Conservation (phyloP, 1,140 invertebrate species). For the Cecropterus lyciades region DNA sequence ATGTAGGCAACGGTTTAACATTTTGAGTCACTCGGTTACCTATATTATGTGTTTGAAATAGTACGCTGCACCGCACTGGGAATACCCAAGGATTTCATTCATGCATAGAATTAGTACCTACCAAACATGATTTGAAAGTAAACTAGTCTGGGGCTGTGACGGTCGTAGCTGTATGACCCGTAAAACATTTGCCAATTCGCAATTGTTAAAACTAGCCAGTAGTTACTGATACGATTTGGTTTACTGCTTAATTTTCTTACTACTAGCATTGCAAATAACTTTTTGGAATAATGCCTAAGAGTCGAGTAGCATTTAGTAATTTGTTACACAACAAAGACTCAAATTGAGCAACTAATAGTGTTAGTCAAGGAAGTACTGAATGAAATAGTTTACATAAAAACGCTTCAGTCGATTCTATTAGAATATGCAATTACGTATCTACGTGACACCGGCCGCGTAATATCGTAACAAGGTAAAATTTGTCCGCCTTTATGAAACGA, state of each 20-base stretch:
- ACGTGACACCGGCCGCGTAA: constrained; percentile 27
- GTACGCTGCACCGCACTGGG: constrained; percentile 45
- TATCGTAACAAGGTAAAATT: constrained; percentile 21
- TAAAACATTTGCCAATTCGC: constrained; percentile 2
- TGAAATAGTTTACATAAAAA: constrained; percentile 20
- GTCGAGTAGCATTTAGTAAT: not conserved
- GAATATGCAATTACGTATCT: constrained; percentile 10
- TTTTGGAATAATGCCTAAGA: not conserved
- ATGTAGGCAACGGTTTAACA: not conserved
- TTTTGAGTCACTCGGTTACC: constrained; percentile 1
- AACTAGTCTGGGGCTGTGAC: constrained; percentile 57
- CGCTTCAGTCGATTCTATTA: not conserved
- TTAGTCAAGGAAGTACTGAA: constrained; percentile 25
- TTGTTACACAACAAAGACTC: constrained; percentile 4
- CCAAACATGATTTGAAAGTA: constrained; percentile 54
- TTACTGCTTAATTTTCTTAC: not conserved
- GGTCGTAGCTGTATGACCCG: constrained; percentile 15
- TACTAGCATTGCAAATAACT: not conserved
- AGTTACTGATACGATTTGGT: not conserved
- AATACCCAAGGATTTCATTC: constrained; percentile 74
- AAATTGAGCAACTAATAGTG: constrained; percentile 4
- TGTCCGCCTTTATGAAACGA: constrained; percentile 11
- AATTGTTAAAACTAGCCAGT: not conserved
- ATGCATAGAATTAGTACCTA: constrained; percentile 52
- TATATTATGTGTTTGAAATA: constrained; percentile 23